A percentile compares a stretch with the other conserved stretches of the same genome.
phyloP scores from a whole-genome alignment of 2,113 vertebrate species.

The Seriola rivoliana region DNA sequence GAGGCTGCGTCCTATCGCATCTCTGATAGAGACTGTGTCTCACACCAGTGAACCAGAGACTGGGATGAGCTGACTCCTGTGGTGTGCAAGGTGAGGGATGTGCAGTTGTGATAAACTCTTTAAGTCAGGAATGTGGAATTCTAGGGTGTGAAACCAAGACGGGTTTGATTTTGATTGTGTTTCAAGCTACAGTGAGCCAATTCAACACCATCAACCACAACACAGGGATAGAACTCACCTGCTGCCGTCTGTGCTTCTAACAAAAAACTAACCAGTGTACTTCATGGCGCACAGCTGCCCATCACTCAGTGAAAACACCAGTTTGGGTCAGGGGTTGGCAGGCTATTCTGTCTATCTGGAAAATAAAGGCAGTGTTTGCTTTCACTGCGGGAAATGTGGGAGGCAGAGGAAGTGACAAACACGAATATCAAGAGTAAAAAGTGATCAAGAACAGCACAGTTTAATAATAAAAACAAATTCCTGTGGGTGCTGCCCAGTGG shows the following conservation, averaged over 20 bases:
- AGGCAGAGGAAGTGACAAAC: conserved; percentile 11
- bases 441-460: not conserved
- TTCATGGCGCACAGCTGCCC: not conserved
- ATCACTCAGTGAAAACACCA: conserved; percentile 25
- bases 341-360: conserved; percentile 7
- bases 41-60: conserved; percentile 34
- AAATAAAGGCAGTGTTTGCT: conserved; percentile 7
- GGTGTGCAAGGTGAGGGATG: not conserved
- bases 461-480: conserved; percentile 13
- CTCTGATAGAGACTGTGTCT: conserved; percentile 38
- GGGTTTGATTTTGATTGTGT: not conserved
- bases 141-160: conserved; percentile 14
- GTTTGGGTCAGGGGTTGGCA: conserved; percentile 17
- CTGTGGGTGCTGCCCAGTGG: not conserved
- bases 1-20: conserved; percentile 41
- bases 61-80: conserved; percentile 19
- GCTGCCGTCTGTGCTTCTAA: not conserved
- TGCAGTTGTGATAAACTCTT: conserved; percentile 14
- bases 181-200: conserved; percentile 10
- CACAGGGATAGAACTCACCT: not conserved
- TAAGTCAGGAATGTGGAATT: not conserved
- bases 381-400: not conserved
- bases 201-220: conserved; percentile 38
- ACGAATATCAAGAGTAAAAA: not conserved
- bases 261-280: conserved; percentile 31